These are phyloP conservation scores for Acrobasis repandana DNA, from an alignment of 2,888 invertebrate species.

Conservation along the genomic window DNA sequence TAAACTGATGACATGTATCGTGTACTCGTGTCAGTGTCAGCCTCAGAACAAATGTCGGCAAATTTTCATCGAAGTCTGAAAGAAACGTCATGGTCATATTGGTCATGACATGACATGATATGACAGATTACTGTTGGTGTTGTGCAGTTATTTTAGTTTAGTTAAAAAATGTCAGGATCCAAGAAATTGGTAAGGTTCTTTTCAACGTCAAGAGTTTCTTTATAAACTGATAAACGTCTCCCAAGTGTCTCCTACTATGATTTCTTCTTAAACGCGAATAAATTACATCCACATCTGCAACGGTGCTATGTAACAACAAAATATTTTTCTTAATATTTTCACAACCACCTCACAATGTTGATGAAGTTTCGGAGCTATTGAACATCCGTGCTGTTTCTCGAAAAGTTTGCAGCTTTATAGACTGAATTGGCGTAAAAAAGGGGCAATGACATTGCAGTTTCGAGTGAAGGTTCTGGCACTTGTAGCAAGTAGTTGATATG, in stretches of 20 bases:
- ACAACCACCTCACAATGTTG: neutral
- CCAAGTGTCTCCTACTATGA: neutral
- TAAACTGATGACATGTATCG: conserved; percentile 17
- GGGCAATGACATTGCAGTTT: conserved; percentile 48
- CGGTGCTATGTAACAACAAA: conserved; percentile 9
- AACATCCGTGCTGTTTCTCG: neutral
- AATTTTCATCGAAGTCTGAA: conserved; percentile 18
- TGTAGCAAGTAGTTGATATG: neutral
- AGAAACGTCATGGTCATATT: conserved; percentile 34
- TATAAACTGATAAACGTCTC: neutral
- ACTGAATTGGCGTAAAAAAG: neutral
- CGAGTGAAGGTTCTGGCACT: conserved; percentile 19
- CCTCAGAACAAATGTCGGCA: no score
- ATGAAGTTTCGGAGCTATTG: neutral
- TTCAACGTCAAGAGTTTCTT: neutral
- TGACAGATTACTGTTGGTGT: conserved; percentile 61
- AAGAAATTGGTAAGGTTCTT: conserved; percentile 70
- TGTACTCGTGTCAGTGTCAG: no score
- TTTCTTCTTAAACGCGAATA: neutral
- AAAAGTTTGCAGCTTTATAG: neutral
- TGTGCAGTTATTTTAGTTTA: conserved; percentile 49
- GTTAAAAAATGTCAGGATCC: conserved; percentile 67
- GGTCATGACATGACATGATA: no score
- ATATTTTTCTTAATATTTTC: conserved; percentile 5
- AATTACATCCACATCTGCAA: neutral